Evolutionary conservation across 2,888 invertebrate genomes (phyloP).

Genomic region (Spisula subtruncata): DNA sequence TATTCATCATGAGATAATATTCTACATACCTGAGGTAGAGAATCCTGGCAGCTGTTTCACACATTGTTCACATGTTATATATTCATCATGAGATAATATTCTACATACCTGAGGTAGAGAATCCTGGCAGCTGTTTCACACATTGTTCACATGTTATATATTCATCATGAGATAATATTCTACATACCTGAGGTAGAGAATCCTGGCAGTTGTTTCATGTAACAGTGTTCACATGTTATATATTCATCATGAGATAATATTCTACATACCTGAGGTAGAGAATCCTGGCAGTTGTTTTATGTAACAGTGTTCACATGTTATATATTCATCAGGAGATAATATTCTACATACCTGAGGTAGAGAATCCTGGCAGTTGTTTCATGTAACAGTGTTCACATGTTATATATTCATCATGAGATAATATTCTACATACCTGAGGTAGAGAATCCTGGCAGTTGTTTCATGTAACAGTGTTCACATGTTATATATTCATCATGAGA

Average conservation of each 20-base stretch:
- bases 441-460: background rate
- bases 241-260: conserved; percentile 83
- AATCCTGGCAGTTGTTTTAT: conserved; percentile 15
- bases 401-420: conserved; percentile 80
- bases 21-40: conserved; percentile 79
- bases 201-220: conserved; percentile 20
- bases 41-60: conserved; percentile 18
- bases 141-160: conserved; percentile 61
- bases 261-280: conserved; percentile 79
- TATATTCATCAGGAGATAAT: conserved; percentile 80
- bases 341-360: conserved; percentile 83
- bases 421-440: conserved; percentile 83
- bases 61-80: conserved; percentile 56
- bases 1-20: conserved; percentile 83
- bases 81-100: conserved; percentile 82
- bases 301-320: conserved; percentile 36
- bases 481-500: conserved; percentile 78
- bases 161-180: conserved; percentile 82
- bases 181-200: conserved; percentile 79
- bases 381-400: conserved; percentile 43
- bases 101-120: conserved; percentile 79
- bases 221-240: conserved; percentile 34
- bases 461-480: conserved; percentile 45
- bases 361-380: background rate
- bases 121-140: conserved; percentile 20